Evolutionary conservation across 2,888 invertebrate species (phyloP).

Genomic region (Schizaphis graminum): DNA sequence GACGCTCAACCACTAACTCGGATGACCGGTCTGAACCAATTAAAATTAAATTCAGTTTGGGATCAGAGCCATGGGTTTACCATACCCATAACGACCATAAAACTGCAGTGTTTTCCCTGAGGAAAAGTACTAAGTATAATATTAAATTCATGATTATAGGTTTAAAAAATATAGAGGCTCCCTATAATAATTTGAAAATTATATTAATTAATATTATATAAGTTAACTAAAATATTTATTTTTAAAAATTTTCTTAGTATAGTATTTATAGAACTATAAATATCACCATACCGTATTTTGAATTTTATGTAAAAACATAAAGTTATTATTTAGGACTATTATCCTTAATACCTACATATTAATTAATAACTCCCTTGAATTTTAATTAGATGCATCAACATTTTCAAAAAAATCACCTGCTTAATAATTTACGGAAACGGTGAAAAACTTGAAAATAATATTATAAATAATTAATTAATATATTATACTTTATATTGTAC

Average conservation of each 20-base stretch:
- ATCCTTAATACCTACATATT: neutral
- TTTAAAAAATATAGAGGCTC: neutral
- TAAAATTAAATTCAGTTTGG: neutral
- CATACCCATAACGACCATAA: neutral
- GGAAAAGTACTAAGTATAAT: neutral
- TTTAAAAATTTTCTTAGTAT: neutral
- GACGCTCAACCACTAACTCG: neutral
- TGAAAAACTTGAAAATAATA: no score
- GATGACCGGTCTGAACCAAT: neutral
- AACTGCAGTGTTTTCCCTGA: neutral
- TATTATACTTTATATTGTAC: no score
- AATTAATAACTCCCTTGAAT: neutral
- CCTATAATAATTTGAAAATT: no score
- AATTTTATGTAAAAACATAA: neutral
- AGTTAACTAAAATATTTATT: neutral
- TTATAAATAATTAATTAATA: no score
- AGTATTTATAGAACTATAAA: neutral
- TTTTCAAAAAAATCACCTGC: no score
- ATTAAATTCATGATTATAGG: neutral
- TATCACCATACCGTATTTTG: neutral
- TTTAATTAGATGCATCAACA: no score
- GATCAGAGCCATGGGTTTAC: neutral
- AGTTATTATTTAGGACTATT: neutral
- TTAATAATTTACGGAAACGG: no score
- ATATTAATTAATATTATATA: neutral